Evolutionary conservation across 2,113 vertebrate genomes (phyloP).

Genomic region (Anseranas semipalmata): DNA sequence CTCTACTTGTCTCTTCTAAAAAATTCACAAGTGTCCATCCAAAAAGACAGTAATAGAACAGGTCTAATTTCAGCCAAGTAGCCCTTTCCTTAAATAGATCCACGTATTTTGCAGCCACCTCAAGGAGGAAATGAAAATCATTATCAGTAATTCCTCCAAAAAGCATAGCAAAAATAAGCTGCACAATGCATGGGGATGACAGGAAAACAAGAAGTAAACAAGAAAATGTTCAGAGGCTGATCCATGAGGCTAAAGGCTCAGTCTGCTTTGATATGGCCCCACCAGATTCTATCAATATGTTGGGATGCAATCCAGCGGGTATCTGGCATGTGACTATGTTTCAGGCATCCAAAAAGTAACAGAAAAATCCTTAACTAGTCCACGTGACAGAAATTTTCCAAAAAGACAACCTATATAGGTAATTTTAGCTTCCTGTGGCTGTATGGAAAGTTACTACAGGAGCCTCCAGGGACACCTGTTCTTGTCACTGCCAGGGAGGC

Average conservation of each 20-base stretch:
- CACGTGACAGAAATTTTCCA: neutral
- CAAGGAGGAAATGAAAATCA: neutral
- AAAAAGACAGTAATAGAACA: neutral
- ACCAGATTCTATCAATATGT: neutral
- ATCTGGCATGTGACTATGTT: neutral
- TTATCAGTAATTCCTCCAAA: neutral
- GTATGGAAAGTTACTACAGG: neutral
- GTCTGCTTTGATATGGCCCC: neutral
- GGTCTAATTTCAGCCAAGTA: neutral
- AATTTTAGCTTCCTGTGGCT: neutral
- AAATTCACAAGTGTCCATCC: neutral
- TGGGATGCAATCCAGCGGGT: neutral
- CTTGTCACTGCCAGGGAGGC: neutral
- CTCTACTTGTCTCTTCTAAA: neutral
- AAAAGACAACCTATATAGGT: neutral
- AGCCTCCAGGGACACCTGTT: neutral
- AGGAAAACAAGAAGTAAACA: neutral
- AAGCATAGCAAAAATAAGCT: neutral
- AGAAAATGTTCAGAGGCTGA: neutral
- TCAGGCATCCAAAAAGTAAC: neutral
- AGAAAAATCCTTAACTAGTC: neutral
- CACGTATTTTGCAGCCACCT: neutral
- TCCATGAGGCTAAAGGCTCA: neutral
- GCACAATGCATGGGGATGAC: neutral
- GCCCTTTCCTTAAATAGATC: neutral